A percentile compares a stretch with the other conserved stretches of the same genome.
phyloP scores from a whole-genome alignment of 2,797 vertebrate species.

The Phylloscopus collybita region DNA sequence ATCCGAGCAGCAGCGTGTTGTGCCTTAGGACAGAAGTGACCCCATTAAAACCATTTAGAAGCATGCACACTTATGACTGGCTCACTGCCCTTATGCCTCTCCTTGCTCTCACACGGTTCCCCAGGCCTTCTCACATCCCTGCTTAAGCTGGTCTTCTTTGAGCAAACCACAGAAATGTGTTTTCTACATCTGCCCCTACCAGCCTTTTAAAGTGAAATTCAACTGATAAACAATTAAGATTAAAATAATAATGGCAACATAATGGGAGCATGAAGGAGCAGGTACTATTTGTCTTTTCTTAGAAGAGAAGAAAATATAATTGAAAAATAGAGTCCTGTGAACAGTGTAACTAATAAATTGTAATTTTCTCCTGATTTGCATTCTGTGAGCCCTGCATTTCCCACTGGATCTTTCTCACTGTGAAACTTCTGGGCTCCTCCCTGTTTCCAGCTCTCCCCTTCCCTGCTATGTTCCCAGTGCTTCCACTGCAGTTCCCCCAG shows the following conservation, averaged over 20 bases:
- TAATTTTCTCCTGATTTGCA: neutral
- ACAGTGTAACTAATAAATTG: neutral
- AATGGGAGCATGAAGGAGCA: neutral
- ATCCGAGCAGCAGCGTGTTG: neutral
- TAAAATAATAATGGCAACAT: neutral
- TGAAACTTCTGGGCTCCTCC: neutral
- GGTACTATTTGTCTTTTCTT: neutral
- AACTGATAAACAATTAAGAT: neutral
- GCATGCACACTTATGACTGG: neutral
- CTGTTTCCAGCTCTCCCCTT: neutral
- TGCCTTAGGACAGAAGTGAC: conserved; percentile 58
- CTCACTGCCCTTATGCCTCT: conserved; percentile 4
- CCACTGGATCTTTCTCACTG: neutral
- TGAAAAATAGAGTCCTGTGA: neutral
- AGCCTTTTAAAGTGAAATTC: neutral
- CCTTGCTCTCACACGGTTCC: neutral
- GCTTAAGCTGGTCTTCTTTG: neutral
- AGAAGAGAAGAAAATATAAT: neutral
- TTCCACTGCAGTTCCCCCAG: neutral
- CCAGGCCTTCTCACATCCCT: neutral
- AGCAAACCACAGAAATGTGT: neutral
- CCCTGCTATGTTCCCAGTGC: neutral
- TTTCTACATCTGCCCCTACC: neutral
- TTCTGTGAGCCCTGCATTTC: neutral
- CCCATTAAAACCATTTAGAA: conserved; percentile 51